Percentiles rank a stretch among this genome's conserved stretches.
Conservation (phyloP, 2,797 vertebrate species). For the Diplodus sargus region DNA sequence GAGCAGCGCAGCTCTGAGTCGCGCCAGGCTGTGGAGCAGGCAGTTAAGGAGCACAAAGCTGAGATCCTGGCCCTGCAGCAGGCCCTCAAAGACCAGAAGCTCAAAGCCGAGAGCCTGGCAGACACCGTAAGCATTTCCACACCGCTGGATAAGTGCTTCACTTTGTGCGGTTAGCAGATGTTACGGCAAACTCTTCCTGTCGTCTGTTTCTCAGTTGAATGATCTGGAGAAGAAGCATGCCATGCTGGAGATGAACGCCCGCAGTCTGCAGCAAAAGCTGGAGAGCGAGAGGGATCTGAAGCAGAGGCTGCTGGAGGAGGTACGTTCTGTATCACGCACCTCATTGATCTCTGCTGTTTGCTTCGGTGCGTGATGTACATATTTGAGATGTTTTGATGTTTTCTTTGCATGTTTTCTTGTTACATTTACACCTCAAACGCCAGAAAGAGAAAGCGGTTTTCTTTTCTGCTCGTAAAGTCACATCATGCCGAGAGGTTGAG, state of each 20-base stretch:
- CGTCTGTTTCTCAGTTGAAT: conserved; percentile 84
- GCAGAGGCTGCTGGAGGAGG: conserved; percentile 97
- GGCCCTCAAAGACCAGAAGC: conserved; percentile 97
- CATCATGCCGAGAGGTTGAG: background rate
- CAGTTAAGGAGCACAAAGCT: conserved; percentile 97
- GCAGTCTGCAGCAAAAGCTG: conserved; percentile 96
- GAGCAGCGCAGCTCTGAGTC: conserved; percentile 97
- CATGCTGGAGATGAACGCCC: conserved; percentile 98
- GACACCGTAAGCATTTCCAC: conserved; percentile 88
- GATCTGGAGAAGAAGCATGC: conserved; percentile 98
- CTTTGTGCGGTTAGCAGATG: conserved; percentile 5
- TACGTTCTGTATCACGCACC: conserved; percentile 59
- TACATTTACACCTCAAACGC: background rate
- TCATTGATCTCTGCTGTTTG: background rate
- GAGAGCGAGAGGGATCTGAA: conserved; percentile 97
- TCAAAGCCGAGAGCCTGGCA: conserved; percentile 97
- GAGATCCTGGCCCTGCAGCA: conserved; percentile 97
- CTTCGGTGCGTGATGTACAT: background rate
- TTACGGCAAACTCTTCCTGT: conserved; percentile 1
- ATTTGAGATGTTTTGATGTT: conserved; percentile 4
- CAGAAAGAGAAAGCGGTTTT: background rate
- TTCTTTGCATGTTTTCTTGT: background rate
- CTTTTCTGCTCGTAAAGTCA: conserved; percentile 1
- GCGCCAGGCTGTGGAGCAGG: conserved; percentile 95
- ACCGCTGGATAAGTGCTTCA: background rate